phyloP scores from a whole-genome alignment of 2,888 invertebrate species.

The Leptinotarsa rubiginosa region DNA sequence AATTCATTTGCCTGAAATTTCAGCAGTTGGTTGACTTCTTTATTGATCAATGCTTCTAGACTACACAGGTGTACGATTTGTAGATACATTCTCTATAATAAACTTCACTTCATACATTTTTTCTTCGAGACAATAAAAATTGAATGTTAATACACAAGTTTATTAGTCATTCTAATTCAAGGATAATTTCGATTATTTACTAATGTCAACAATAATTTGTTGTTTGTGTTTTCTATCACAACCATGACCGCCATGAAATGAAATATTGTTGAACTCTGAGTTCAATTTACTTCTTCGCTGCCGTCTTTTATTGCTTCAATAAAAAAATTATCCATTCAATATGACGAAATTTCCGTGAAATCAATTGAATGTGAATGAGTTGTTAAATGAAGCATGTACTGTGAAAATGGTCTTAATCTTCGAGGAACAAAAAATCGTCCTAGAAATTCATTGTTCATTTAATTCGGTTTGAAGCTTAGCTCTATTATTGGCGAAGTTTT shows the following conservation, averaged over 20 bases:
- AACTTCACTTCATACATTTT: too few species aligned
- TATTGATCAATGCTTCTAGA: too few species aligned
- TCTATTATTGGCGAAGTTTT: not conserved
- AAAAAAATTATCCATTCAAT: constrained; percentile 43
- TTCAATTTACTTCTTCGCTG: constrained; percentile 36
- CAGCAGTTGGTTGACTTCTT: too few species aligned
- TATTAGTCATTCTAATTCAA: too few species aligned
- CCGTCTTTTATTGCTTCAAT: constrained; percentile 28
- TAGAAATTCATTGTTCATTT: constrained; percentile 5
- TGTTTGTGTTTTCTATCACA: not conserved
- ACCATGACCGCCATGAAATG: not conserved
- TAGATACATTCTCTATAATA: too few species aligned
- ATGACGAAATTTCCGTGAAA: constrained; percentile 40
- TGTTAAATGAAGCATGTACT: constrained; percentile 43
- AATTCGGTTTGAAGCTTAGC: not conserved
- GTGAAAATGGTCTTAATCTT: constrained; percentile 43
- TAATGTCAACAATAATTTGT: not conserved
- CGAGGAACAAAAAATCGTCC: constrained; percentile 25
- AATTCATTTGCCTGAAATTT: too few species aligned
- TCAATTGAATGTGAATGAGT: constrained; percentile 39
- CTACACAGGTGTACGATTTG: too few species aligned
- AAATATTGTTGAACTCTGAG: constrained; percentile 10
- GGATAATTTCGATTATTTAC: not conserved
- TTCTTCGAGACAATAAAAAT: too few species aligned
- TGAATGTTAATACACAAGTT: too few species aligned